Evolutionary conservation across 2,888 invertebrate species (phyloP), one percentile per base, ranked within the genome.

Genomic region (Poecilobothrus nobilitatus): DNA sequence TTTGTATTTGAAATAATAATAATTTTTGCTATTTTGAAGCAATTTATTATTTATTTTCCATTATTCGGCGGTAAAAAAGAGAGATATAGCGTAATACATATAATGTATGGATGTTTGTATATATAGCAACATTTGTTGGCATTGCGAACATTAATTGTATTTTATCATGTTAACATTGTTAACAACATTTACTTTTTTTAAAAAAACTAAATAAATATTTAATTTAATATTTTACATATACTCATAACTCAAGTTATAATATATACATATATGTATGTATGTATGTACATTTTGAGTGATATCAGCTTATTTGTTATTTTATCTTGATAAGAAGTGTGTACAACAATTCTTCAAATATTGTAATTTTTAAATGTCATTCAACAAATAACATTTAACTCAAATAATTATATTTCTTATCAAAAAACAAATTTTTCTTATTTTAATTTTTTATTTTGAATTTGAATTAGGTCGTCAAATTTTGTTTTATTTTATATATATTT

Each of bases 331-430:
- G 18, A 27, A 27, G 27, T 27, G n/a, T 12, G 15, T 53, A 53
- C 15, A 53, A 53, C 53, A 9, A 53, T 53, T 53, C 53, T 53
- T 22, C 21, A 63, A 22, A 63, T 63, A 63, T 63, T 22, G 20
- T 22, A 22, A 63, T 63, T 22, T 63, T 63, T 67, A 66, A 67
- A 68, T 69, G 69, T 68, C 71, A 71, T 69, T 71, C 68, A 67
- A 66, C 71, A 71, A 71, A 71, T 71, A 71, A 68, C 69, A 71
- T 71, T 70, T 70, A 70, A 68, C 71, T 70, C 70, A 70, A 70
- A 68, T 67, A 71, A 64, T 70, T 70, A 70, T 68, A 70, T 70
- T 68, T 71, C 70, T 68, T 70, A 70, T 68, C 67, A 69, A 53
- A 53, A 41, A 41, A 41, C 2, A 3, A 41, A 41, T 5, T 5